These are phyloP conservation scores for Leptobrachium ailaonicum DNA, from an alignment of 2,113 vertebrate species.

Conservation along the genomic window DNA sequence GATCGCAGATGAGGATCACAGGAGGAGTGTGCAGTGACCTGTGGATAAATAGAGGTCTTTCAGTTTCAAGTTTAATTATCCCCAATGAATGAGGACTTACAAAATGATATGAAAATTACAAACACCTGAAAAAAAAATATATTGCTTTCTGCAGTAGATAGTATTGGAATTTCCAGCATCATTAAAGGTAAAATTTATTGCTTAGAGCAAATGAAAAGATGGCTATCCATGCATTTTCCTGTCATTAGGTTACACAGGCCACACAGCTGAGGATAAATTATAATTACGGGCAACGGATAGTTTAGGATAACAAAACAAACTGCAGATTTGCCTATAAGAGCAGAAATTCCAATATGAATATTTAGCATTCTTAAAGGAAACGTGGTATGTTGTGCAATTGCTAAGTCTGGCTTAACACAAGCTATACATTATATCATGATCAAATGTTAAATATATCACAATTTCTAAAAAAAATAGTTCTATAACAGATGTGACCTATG, in stretches of 20 bases:
- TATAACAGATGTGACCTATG: too few relatives aligned
- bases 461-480: too few relatives aligned
- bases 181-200: conserved; percentile 37
- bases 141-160: conserved; percentile 18
- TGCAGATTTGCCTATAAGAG: not conserved
- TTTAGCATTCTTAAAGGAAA: not conserved
- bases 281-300: conserved; percentile 38
- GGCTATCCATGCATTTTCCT: conserved; percentile 37
- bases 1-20: conserved; percentile 49
- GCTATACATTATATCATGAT: too few relatives aligned
- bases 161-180: conserved; percentile 28
- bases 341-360: conserved; percentile 16
- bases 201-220: conserved; percentile 44
- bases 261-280: conserved; percentile 38
- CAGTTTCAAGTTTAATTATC: conserved; percentile 51
- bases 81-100: conserved; percentile 21
- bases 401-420: too few relatives aligned
- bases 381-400: too few relatives aligned
- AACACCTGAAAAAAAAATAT: conserved; percentile 38
- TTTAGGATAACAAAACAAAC: conserved; percentile 30
- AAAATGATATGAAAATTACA: conserved; percentile 42
- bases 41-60: conserved; percentile 49
- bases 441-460: too few relatives aligned
- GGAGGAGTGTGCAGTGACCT: conserved; percentile 42
- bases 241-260: conserved; percentile 29